Base-by-base conservation (phyloP, 2,888 invertebrate species). In the Chrysina gloriosa region DNA sequence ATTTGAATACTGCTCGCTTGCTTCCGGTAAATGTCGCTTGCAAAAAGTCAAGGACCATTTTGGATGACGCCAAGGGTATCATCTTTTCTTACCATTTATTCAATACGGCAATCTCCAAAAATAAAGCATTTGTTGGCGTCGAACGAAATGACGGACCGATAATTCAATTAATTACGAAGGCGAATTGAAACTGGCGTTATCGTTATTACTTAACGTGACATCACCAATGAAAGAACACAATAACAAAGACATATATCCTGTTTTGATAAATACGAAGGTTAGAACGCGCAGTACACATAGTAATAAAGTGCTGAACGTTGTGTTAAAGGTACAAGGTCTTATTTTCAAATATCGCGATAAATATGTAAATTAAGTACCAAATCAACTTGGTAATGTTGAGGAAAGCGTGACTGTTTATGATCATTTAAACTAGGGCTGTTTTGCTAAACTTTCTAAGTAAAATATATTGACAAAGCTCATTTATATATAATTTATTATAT, bases 211-310 rank as follows among this genome's bases (percentile, higher is more conserved):
- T 39, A 58, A 58, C 14, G 42, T 58, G 58, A 58, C 39, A 58
- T 58, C 58, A 58, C 23, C 25, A 39, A 58, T 58, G 39, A 39
- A 58, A 58, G 39, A 39, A 58, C 58, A 36, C 58, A 54, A 27
- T 50, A 54, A 54, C 34, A 36, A 39, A 58, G 36, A 3, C 23
- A 36, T 58, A 58, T 58, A 58, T 58, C 58, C 58, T 58, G 58
- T 39, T 58, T 58, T 25, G 58, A 58, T 58, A 58, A 58, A 58
- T 58, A 39, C 36, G 58, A 58, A 58, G 58, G 58, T 58, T 58
- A 39, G 58, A 58, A 58, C 27, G 42, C 39, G 52, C 52, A n/a
- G 25, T 39, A 25, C 21, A 47, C 23, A 42, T 34, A 25, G 19
- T 39, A 58, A 39, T 19, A 58, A 25, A 6, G 27, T 14, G 16